Evolutionary conservation across 2,888 invertebrate species (phyloP).

Genomic region (Mythimna albipuncta): DNA sequence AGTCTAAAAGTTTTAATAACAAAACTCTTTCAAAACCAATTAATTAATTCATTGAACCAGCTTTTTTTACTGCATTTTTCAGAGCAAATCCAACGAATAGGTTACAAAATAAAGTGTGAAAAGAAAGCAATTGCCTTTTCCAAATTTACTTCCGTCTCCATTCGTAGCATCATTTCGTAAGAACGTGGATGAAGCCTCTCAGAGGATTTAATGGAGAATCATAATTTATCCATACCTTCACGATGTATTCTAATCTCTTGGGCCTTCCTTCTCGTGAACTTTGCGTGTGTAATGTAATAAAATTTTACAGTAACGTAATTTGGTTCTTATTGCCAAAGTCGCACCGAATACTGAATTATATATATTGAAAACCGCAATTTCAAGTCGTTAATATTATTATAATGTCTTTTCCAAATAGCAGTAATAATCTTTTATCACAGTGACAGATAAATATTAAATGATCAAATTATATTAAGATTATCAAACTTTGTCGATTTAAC

Average conservation of each 20-base stretch:
- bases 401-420: background rate
- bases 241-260: conserved; percentile 21
- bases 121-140: conserved; percentile 34
- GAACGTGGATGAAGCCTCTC: background rate
- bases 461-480: no score
- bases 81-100: conserved; percentile 13
- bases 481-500: no score
- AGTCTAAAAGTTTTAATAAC: no score
- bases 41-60: conserved; percentile 10
- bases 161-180: conserved; percentile 8
- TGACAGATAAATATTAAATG: no score
- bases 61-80: background rate
- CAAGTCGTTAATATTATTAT: conserved; percentile 1
- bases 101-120: conserved; percentile 32
- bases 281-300: background rate
- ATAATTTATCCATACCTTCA: conserved; percentile 36
- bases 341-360: background rate
- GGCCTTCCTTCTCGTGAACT: conserved; percentile 5
- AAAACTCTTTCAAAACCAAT: no score
- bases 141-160: conserved; percentile 42
- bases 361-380: background rate
- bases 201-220: conserved; percentile 28
- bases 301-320: background rate
- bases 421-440: background rate
- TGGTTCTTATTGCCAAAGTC: background rate